Conservation (phyloP, 2,113 vertebrate genomes). For the Rhea pennata region DNA sequence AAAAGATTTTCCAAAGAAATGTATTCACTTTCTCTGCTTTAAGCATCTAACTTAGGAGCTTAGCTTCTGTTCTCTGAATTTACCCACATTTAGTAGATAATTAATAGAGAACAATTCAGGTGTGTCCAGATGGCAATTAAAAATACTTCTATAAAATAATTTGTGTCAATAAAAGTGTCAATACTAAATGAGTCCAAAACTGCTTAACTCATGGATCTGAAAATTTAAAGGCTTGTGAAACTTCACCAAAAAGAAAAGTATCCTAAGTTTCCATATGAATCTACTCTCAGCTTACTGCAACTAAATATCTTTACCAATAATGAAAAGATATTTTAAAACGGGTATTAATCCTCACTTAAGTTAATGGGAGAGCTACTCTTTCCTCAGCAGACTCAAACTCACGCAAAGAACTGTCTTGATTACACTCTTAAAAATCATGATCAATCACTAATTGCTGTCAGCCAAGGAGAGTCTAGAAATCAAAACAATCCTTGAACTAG, state of each 20-base stretch:
- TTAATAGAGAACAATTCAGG: neutral
- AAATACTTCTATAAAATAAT: neutral
- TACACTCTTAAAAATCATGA: neutral
- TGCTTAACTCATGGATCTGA: neutral
- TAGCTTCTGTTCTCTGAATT: neutral
- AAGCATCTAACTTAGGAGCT: neutral
- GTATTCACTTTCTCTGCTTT: neutral
- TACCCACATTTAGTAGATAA: neutral
- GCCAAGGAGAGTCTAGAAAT: neutral
- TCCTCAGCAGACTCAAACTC: neutral
- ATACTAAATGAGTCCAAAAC: neutral
- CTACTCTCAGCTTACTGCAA: neutral
- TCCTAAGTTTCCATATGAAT: neutral
- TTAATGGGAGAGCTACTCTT: neutral
- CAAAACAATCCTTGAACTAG: neutral
- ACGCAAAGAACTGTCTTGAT: neutral
- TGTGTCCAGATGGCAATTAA: neutral
- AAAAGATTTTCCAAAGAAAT: fast-evolving
- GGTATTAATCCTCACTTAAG: neutral
- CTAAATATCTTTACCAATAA: neutral
- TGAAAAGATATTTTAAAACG: neutral
- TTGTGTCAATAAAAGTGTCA: neutral
- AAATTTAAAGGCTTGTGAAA: neutral
- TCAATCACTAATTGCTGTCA: neutral
- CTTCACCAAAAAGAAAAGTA: neutral